Percentiles rank a stretch among this genome's conserved stretches.
These are phyloP conservation scores for Laticauda laticaudata DNA, from an alignment of 2,113 vertebrate species.

Conservation along the genomic window DNA sequence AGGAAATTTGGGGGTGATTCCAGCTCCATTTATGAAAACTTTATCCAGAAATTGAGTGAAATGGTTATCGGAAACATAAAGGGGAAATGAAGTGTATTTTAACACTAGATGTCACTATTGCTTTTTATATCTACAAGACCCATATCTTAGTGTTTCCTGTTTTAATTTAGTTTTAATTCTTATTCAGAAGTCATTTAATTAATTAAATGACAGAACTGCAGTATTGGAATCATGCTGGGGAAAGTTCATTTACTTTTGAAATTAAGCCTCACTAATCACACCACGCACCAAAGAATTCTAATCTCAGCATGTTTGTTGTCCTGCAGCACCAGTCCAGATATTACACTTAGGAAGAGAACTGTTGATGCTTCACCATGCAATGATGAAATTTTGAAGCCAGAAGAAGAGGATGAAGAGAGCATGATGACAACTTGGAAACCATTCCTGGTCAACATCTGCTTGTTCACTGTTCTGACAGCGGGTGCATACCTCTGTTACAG, in stretches of 20 bases:
- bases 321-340: conserved; percentile 69
- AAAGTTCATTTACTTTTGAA: background rate
- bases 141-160: background rate
- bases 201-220: background rate
- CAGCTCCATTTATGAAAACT: background rate
- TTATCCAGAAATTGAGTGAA: background rate
- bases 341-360: conserved; percentile 73
- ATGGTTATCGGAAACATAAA: accelerated
- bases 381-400: conserved; percentile 54
- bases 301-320: background rate
- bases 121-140: background rate
- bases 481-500: conserved; percentile 91
- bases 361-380: conserved; percentile 41
- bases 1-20: background rate
- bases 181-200: background rate
- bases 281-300: accelerated
- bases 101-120: conserved; percentile 38
- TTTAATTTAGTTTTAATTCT: background rate
- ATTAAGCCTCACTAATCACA: background rate
- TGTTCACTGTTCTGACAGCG: conserved; percentile 85
- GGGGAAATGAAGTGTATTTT: accelerated
- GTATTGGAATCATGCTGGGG: background rate
- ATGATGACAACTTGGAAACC: conserved; percentile 79
- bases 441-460: conserved; percentile 82
- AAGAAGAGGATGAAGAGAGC: conserved; percentile 57